phyloP scores from a whole-genome alignment of 2,113 vertebrate species.

The Aspiorhynchus laticeps region DNA sequence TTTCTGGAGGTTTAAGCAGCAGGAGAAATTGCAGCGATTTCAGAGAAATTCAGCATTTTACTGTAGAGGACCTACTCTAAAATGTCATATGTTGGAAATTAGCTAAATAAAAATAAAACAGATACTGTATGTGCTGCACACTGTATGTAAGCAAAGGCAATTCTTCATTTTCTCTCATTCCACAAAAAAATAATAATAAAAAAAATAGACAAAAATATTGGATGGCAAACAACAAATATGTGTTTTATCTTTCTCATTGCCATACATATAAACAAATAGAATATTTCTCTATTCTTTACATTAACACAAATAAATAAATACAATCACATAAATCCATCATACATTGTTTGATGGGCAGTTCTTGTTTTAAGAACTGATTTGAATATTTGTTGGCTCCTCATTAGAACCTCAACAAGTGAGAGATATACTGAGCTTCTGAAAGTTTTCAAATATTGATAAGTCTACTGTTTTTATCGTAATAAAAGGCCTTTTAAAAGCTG shows the following conservation, averaged over 20 bases:
- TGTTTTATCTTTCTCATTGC: neutral
- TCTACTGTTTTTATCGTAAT: neutral
- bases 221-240: neutral
- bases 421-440: slow-evolving; percentile 18
- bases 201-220: neutral
- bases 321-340: neutral
- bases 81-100: neutral
- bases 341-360: neutral
- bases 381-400: neutral
- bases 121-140: too few relatives aligned
- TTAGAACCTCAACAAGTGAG: slow-evolving; percentile 56
- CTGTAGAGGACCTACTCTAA: neutral
- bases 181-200: too few relatives aligned
- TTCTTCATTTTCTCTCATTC: neutral
- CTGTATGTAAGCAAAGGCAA: neutral
- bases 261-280: neutral
- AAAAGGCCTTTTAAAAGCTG: slow-evolving; percentile 11
- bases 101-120: neutral
- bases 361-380: neutral
- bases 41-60: neutral
- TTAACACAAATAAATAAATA: neutral
- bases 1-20: slow-evolving; percentile 40
- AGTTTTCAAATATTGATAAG: slow-evolving; percentile 30
- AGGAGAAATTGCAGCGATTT: slow-evolving; percentile 23
- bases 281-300: neutral